A percentile compares a stretch with the other conserved stretches of the same genome.
Conservation (phyloP, 2,888 invertebrate species). For the Scaptomyza polygonia region DNA sequence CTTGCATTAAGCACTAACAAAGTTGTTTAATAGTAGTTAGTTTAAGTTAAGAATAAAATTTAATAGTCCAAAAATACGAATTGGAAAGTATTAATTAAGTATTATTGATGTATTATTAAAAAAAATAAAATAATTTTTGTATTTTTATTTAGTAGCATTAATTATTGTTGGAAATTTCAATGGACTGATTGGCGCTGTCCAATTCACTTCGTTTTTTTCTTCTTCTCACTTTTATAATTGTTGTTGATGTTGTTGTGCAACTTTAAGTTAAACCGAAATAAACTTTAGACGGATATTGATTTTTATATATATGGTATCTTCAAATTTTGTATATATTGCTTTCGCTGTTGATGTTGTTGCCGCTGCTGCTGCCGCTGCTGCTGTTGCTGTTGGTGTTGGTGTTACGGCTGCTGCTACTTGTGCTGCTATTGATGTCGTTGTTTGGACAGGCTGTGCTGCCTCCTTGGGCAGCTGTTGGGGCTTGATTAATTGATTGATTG, state of each 20-base stretch:
- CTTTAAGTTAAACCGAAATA: constrained; percentile 80
- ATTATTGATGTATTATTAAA: too few relatives aligned
- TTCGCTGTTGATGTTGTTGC: constrained; percentile 20
- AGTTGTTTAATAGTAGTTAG: constrained; percentile 9
- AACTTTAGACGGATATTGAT: constrained; percentile 85
- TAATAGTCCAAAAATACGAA: background rate
- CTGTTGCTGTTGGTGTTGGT: constrained; percentile 1
- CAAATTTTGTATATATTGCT: constrained; percentile 11
- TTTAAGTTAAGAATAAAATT: background rate
- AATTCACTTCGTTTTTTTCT: constrained; percentile 17
- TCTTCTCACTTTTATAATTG: constrained; percentile 18
- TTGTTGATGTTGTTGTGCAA: constrained; percentile 38
- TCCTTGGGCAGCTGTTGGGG: constrained; percentile 28
- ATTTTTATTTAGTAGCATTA: constrained; percentile 5
- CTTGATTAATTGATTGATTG: constrained; percentile 66
- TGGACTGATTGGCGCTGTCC: constrained; percentile 24
- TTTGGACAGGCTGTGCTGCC: constrained; percentile 26
- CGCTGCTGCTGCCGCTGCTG: constrained; percentile 19
- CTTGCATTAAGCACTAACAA: constrained; percentile 47
- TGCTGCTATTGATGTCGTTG: constrained; percentile 6
- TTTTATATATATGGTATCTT: constrained; percentile 59
- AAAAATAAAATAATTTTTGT: too few relatives aligned
- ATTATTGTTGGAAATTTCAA: background rate
- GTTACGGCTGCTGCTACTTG: constrained; percentile 1
- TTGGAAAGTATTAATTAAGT: background rate